Conservation (phyloP, 2,113 vertebrate genomes). For the Capreolus pygargus region DNA sequence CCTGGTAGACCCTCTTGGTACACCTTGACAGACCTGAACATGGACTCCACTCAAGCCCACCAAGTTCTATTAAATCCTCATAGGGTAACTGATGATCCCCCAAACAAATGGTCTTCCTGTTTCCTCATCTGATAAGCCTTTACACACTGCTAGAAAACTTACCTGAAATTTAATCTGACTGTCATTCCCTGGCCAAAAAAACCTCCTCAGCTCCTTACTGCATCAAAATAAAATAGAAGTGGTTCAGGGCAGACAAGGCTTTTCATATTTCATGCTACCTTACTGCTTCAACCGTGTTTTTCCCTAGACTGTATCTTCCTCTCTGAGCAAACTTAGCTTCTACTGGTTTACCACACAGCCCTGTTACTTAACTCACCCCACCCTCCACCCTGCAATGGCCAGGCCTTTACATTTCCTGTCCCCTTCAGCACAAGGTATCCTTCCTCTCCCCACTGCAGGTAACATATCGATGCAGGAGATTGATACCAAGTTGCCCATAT, state of each 20-base stretch:
- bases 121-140: not conserved
- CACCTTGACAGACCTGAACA: not conserved
- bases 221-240: not conserved
- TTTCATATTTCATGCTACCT: not conserved
- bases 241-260: not conserved
- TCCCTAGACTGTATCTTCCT: not conserved
- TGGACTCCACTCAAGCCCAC: not conserved
- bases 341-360: not conserved
- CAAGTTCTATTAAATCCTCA: not conserved
- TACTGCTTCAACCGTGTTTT: not conserved
- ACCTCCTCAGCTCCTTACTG: not conserved
- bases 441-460: not conserved
- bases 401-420: not conserved
- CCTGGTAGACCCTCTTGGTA: not conserved
- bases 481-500: not conserved
- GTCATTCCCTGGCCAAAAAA: not conserved
- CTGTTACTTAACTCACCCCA: not conserved
- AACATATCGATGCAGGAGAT: not conserved
- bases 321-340: not conserved
- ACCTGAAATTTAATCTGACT: not conserved
- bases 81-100: not conserved
- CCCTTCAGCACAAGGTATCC: not conserved
- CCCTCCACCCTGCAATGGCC: rapidly evolving
- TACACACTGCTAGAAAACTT: not conserved
- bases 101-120: not conserved